These are phyloP conservation scores for Australoheros facetus DNA, from an alignment of 2,797 vertebrate genomes.

Conservation along the genomic window DNA sequence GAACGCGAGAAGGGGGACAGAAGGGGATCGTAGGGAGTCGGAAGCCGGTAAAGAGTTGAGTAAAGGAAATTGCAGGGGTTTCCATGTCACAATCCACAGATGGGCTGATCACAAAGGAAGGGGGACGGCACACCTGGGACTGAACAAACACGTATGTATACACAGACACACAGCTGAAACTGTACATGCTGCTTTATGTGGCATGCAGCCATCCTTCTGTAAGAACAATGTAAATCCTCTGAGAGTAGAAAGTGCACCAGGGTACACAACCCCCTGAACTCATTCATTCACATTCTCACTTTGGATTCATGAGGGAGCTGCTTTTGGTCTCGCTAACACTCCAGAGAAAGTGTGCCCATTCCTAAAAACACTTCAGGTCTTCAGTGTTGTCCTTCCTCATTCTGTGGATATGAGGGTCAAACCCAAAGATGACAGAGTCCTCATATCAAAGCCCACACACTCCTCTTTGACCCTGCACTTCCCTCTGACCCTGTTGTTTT, in stretches of 20 bases:
- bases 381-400: not conserved
- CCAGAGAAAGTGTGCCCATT: constrained; percentile 18
- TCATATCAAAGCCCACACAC: constrained; percentile 68
- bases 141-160: constrained; percentile 54
- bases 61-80: constrained; percentile 64
- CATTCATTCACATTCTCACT: not conserved
- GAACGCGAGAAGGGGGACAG: constrained; percentile 35
- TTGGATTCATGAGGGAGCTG: not conserved
- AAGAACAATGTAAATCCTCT: not conserved
- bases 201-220: not conserved
- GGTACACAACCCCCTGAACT: not conserved
- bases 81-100: constrained; percentile 55
- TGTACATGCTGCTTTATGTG: not conserved
- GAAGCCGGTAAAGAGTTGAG: constrained; percentile 43
- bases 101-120: constrained; percentile 53
- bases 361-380: constrained; percentile 4
- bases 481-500: constrained; percentile 70
- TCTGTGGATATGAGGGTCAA: constrained; percentile 38
- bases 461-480: constrained; percentile 64
- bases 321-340: not conserved
- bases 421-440: constrained; percentile 59
- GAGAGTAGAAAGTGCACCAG: not conserved
- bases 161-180: constrained; percentile 49
- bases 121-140: constrained; percentile 54
- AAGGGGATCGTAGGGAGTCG: constrained; percentile 29